Base-by-base conservation (phyloP, 2,113 vertebrate genomes). In the Chauna torquata region DNA sequence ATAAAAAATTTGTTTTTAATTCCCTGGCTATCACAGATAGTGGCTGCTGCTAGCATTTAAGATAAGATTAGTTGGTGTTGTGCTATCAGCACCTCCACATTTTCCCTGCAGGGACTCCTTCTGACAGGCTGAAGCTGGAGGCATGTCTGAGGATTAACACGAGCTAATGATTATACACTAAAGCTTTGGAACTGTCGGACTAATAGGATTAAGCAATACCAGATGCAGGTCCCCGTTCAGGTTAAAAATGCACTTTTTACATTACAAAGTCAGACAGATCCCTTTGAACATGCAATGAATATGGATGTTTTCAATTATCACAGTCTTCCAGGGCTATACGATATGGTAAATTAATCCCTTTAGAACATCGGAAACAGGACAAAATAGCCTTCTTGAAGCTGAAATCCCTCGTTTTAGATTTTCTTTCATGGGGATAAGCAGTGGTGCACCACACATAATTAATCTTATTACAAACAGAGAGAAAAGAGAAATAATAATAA, bases 281-380 rank as follows among this genome's bases (percentile, higher is more conserved):
- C 97, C 98, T 99, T 99, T 99, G 98, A 99, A 99, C 98, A 99
- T 98, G 98, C 98, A 99, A 99, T 99, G 98, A 99, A 99, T 99
- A 99, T 99, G 98, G 98, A 99, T 99, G 98, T 98, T 99, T 99
- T 98, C 98, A 99, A 99, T 99, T 99, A 99, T 99, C 98, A 98
- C 98, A 99, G 98, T 98, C 98, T 99, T 98, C 98, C 98, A 99
- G 98, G 98, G 98, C 98, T 98, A 98, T 98, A 98, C 96, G 98
- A 98, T 98, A 98, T 98, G 98, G 98, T 98, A 98, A 99, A 99
- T 99, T 99, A 99, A 99, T 99, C 98, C 98, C 98, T 98, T 99
- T 99, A 98, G 98, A 98, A 99, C 98, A 98, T 98, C 98, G 97
- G 98, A 98, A 98, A 98, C 98, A 98, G 98, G 98, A 98, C 98